Base-by-base conservation (phyloP, 2,113 vertebrate species). In the Condylura cristata region DNA sequence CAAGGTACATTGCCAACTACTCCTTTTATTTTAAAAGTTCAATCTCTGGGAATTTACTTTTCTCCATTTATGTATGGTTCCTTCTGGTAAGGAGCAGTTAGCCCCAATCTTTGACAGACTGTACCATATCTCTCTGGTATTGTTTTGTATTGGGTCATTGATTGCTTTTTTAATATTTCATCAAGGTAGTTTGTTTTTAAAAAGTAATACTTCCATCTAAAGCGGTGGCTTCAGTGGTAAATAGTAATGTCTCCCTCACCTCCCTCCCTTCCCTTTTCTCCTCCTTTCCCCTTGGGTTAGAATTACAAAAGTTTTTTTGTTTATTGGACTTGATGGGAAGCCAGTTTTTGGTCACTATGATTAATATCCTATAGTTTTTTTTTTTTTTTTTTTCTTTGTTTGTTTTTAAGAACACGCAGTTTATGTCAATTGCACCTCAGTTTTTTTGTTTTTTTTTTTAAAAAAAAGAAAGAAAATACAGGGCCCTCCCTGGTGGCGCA, bases 1-100 rank as follows among this genome's bases (percentile, higher is more conserved):
- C 12, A 30, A 60, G 48, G 6, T 53, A 30, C 18, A 76, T 68
- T 26, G 86, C 70, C 20, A 68, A 26, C 70, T 86, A 58, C 81
- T 75, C 12, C 17, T 74, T 87, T 60, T 72, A 53, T 93, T 78
- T 85, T 88, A n/a, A 78, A 90, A 83, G 34, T 83, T 91, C 9
- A 11, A 22, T 61, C 44, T 82, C 20, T 83, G 41, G 51, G 51
- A 39, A 83, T 87, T 92, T 72, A 79, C 16, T 58, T 71, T 41
- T 48, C 6, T 18, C 66, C 28, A 17, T 86, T 90, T 95, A 63
- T 75, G 78, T 66, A 32, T 82, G 37, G 6, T 44, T 63, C 63
- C 44, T 91, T 46, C 70, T 87, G 20, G 16, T 41, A 46, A 84
- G 22, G n/a, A 30, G 16, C 5, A 60, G 7, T 74, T n/a, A 80